Conservation (phyloP, 2,113 vertebrate genomes). For the Mionectes macconnelli region DNA sequence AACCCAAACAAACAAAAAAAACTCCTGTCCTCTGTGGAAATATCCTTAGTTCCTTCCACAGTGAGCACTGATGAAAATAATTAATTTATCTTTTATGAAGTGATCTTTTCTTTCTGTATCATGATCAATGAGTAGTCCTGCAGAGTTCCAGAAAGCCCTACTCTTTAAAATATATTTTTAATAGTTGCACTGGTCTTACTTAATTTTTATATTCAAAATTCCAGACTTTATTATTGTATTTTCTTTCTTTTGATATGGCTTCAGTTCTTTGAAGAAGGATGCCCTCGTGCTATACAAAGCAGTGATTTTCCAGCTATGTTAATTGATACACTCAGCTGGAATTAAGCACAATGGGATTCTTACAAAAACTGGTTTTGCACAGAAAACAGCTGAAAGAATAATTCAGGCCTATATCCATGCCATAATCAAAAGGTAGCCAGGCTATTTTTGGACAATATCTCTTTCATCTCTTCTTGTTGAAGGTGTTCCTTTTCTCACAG, state of each 20-base stretch:
- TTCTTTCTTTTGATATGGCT: not conserved
- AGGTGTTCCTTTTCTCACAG: not conserved
- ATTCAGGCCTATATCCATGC: not conserved
- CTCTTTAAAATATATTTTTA: not conserved
- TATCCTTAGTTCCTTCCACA: not conserved
- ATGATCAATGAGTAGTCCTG: not conserved
- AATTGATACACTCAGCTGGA: not conserved
- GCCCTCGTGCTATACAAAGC: not conserved
- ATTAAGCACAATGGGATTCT: not conserved
- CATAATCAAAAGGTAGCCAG: not conserved
- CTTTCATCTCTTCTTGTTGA: not conserved
- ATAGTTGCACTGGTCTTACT: not conserved
- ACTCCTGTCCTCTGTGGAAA: not conserved
- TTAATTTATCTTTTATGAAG: not conserved
- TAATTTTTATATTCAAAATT: not conserved
- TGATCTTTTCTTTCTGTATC: not conserved
- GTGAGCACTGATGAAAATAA: not conserved
- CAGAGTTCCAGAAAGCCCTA: not conserved
- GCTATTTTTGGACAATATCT: not conserved
- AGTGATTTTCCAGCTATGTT: not conserved
- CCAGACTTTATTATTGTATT: not conserved
- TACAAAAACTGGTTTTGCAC: not conserved
- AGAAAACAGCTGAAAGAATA: not conserved
- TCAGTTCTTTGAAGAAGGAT: not conserved
- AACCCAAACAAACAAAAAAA: not conserved